Evolutionary conservation across 2,113 vertebrate genomes (phyloP).

Genomic region (Oreochromis tanganicae): DNA sequence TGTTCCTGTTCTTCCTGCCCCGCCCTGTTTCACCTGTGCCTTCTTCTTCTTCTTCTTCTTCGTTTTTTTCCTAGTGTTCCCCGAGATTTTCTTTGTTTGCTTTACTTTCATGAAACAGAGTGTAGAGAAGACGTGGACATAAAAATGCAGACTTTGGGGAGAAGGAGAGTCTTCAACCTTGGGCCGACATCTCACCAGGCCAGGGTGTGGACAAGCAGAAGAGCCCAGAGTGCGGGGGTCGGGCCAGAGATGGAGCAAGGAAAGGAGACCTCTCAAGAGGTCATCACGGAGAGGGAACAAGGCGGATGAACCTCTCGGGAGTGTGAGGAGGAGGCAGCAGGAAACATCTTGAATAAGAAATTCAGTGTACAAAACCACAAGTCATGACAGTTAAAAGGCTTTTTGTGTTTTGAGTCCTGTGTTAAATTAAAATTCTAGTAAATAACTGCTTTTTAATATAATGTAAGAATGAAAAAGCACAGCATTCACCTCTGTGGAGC

Average conservation of each 20-base stretch:
- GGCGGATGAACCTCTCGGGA: neutral
- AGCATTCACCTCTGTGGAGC: neutral
- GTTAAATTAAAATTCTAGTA: neutral
- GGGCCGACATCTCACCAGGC: neutral
- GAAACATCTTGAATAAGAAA: neutral
- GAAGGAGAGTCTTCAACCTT: neutral
- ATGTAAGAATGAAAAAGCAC: neutral
- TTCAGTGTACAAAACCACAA: neutral
- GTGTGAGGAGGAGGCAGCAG: neutral
- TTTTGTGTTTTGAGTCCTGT: neutral
- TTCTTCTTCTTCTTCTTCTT: neutral
- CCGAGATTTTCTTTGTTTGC: neutral
- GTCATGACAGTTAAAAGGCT: neutral
- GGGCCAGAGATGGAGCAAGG: neutral
- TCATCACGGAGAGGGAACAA: neutral
- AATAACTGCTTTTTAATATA: neutral
- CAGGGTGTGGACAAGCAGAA: neutral
- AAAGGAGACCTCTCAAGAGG: neutral
- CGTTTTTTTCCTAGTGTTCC: neutral
- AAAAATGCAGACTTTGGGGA: neutral
- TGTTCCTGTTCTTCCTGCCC: neutral
- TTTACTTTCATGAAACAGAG: rapidly evolving
- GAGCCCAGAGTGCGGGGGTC: neutral
- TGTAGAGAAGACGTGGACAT: neutral
- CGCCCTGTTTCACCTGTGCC: neutral